Evolutionary conservation across 2,888 invertebrate species (phyloP), one percentile per base, ranked within the genome.

Genomic region (Adineta ricciae): DNA sequence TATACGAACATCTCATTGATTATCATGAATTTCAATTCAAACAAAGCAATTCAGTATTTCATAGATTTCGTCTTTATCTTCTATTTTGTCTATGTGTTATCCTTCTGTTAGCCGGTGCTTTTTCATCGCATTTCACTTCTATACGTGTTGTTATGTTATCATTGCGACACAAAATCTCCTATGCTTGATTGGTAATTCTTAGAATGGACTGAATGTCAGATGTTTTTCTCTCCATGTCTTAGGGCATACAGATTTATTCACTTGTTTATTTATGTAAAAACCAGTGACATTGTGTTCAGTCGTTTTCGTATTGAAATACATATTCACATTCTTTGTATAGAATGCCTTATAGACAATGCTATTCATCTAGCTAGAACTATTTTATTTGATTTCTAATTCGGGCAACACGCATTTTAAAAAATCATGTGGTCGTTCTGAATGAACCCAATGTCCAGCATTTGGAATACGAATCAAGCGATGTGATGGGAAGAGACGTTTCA

Each of bases 371-470:
- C 24, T 21, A 24, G 21, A 56, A 0, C 8, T 56, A 27, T 56
- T 36, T 64, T 64, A 64, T 64, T 64, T 36, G 16, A 64, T 64
- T 64, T 64, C 64, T 78, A 78, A 41, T 78, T 78, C 78, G n/a
- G 78, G 78, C 9, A 78, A 78, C 38, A 78, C 78, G 41, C 38
- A 41, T 41, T 41, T 78, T 41, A 78, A 41, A 78, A 78, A 78
- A 11, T 83, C 85, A 7, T 50, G n/a, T 36, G 85, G 85, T 50
- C 83, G 83, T 73, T 85, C 85, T 5, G 83, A 85, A 56, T 85
- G 85, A 19, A 85, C 83, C 27, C 83, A 83, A 83, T 85, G 85
- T 16, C 85, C 85, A 19, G 85, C 85, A 46, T 83, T 85, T 4
- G 83, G 54, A 54, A 85, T 84, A 52, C 41, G 83, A 27, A 85